A percentile compares a stretch with the other conserved stretches of the same genome.
phyloP scores from a whole-genome alignment of 1,140 invertebrate genomes.

The Thaumatotibia leucotreta region DNA sequence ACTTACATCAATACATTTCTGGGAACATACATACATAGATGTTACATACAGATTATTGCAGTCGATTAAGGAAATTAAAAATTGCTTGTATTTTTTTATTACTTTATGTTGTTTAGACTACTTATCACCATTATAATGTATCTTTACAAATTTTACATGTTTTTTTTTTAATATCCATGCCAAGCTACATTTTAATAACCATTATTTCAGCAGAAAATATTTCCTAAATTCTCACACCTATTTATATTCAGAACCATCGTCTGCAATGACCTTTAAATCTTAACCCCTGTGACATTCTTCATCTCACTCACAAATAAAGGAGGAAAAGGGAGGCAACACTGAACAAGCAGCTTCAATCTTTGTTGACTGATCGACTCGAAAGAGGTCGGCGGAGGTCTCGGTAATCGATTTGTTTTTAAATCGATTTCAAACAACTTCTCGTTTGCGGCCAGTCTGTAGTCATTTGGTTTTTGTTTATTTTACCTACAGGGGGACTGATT shows the following conservation, averaged over 20 bases:
- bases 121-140: too few species aligned
- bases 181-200: too few species aligned
- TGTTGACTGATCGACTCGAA: neutral
- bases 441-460: neutral
- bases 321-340: neutral
- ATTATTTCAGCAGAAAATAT: neutral
- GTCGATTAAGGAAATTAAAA: too few species aligned
- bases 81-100: too few species aligned
- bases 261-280: neutral
- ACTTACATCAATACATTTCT: too few species aligned
- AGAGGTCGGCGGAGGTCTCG: neutral
- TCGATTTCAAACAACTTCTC: constrained; percentile 5
- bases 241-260: neutral
- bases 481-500: neutral
- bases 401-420: constrained; percentile 9
- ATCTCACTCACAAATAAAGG: neutral
- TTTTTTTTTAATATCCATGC: neutral
- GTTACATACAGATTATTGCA: too few species aligned
- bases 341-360: neutral
- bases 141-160: neutral
- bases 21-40: too few species aligned
- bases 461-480: neutral
- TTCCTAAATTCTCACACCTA: neutral
- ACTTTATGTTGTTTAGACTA: too few species aligned
- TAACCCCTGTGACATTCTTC: neutral